Evolutionary conservation across 2,888 invertebrate species (phyloP).

Genomic region (Nomada ferruginata): DNA sequence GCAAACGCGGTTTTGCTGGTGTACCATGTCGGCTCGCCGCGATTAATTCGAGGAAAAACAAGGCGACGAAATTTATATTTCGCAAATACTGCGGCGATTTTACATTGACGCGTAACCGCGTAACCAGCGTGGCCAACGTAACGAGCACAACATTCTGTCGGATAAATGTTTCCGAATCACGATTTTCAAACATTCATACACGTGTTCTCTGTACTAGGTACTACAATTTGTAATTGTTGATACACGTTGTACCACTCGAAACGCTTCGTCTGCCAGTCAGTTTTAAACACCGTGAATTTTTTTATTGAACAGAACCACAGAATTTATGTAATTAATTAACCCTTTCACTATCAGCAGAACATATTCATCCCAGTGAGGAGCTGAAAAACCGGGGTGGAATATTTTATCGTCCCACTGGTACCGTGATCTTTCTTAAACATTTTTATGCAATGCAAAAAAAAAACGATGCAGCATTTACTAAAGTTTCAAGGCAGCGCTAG

Average conservation of each 20-base stretch:
- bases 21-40: constrained; percentile 20
- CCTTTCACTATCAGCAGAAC: too few relatives aligned
- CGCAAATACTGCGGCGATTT: constrained; percentile 23
- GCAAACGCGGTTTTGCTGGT: constrained; percentile 17
- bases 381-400: too few relatives aligned
- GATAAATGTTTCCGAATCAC: neutral
- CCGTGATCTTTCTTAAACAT: too few relatives aligned
- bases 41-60: constrained; percentile 52
- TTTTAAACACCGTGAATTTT: neutral
- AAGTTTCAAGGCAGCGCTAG: too few relatives aligned
- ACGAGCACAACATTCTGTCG: neutral
- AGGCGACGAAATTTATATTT: constrained; percentile 43
- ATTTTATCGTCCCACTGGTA: too few relatives aligned
- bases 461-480: too few relatives aligned
- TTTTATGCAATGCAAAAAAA: too few relatives aligned
- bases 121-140: too few relatives aligned
- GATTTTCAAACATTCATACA: neutral
- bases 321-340: neutral
- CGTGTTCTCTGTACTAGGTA: neutral
- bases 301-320: neutral
- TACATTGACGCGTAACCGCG: constrained; percentile 4
- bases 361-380: too few relatives aligned
- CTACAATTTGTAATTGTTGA: neutral
- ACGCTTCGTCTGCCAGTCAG: neutral
- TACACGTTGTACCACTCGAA: neutral